Conservation (phyloP, 2,888 invertebrate species). For the Amphipoea lucens region DNA sequence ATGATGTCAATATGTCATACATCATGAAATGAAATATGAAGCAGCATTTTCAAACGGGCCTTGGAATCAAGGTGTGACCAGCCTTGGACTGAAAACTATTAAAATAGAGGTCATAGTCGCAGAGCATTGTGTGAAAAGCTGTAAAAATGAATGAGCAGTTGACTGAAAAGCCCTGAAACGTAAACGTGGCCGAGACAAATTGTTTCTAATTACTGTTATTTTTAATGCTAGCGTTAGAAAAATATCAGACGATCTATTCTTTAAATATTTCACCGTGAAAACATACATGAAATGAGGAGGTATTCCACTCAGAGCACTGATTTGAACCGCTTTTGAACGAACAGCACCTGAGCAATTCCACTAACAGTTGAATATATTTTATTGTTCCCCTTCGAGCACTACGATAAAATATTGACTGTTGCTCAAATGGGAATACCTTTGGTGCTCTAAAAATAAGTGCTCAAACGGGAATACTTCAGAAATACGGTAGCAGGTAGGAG, state of each 20-base stretch:
- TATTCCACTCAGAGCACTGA: no score
- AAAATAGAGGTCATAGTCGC: constrained; percentile 31
- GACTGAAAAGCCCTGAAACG: constrained; percentile 31
- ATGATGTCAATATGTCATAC: constrained; percentile 31
- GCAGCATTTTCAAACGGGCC: constrained; percentile 18
- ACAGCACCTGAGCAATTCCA: no score
- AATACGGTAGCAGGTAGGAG: no score
- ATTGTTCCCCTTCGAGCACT: no score
- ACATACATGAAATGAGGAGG: not conserved
- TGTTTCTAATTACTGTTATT: constrained; percentile 19
- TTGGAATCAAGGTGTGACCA: constrained; percentile 39
- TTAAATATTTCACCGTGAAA: not conserved
- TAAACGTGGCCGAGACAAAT: not conserved
- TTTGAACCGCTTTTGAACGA: no score
- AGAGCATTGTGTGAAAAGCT: not conserved
- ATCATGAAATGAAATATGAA: constrained; percentile 29
- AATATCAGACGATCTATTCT: not conserved
- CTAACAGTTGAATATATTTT: no score
- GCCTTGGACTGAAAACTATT: constrained; percentile 39
- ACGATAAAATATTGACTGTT: no score
- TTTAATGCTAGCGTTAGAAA: not conserved
- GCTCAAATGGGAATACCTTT: no score
- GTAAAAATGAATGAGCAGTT: constrained; percentile 28
- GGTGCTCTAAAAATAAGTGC: no score
- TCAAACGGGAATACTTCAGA: no score